Percentiles rank a stretch among this genome's conserved stretches.
Conservation (phyloP, 2,113 vertebrate genomes). For the Prunella himalayana region DNA sequence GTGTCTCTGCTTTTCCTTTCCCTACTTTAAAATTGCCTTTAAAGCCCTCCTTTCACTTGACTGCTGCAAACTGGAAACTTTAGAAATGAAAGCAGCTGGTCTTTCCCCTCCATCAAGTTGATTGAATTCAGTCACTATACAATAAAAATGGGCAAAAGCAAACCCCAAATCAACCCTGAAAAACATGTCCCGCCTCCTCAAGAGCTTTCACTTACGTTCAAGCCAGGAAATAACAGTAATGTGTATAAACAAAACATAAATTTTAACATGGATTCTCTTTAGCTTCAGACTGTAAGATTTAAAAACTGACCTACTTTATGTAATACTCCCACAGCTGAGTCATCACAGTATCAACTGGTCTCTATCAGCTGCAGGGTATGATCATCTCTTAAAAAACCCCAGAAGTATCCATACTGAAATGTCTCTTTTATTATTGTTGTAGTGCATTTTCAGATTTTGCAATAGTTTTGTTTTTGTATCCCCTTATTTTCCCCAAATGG, state of each 20-base stretch:
- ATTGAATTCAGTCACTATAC: not conserved
- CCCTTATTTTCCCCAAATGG: too few species aligned
- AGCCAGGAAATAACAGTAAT: not conserved
- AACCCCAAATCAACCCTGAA: not conserved
- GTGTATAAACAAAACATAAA: not conserved
- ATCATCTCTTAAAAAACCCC: not conserved
- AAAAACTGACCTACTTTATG: slow-evolving; percentile 50
- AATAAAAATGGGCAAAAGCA: not conserved
- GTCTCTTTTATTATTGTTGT: not conserved
- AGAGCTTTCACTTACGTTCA: not conserved
- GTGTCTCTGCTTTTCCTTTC: not conserved
- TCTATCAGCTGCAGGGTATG: not conserved
- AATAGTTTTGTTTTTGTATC: too few species aligned
- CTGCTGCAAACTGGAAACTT: slow-evolving; percentile 29
- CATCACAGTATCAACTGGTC: slow-evolving; percentile 43
- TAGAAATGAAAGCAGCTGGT: slow-evolving; percentile 41
- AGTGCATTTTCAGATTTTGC: too few species aligned
- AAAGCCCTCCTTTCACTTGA: slow-evolving; percentile 1
- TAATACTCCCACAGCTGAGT: slow-evolving; percentile 51
- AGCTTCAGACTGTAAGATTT: not conserved
- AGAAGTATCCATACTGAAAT: not conserved
- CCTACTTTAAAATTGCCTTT: not conserved
- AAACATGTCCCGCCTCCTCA: not conserved
- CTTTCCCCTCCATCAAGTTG: not conserved
- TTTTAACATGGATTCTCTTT: not conserved